Conservation (phyloP, 2,113 vertebrate species). For the Ctenodactylus gundi region DNA sequence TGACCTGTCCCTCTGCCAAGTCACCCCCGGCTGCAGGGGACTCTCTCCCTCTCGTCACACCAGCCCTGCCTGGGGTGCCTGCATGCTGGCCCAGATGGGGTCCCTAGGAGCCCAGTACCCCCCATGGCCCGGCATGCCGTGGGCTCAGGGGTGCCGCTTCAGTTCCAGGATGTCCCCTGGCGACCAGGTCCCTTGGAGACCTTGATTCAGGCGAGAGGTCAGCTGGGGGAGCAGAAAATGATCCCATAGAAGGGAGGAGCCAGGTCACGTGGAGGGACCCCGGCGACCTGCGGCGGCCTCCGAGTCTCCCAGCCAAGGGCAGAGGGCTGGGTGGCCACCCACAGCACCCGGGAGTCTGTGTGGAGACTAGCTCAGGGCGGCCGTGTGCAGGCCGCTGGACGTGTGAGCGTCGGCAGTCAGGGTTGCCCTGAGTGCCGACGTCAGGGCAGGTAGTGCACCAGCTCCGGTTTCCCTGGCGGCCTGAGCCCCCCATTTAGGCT, state of each 20-base stretch:
- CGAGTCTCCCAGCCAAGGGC: accelerated
- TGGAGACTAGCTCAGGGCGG: accelerated
- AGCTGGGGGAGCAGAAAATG: neutral
- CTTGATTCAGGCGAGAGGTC: neutral
- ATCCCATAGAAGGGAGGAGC: neutral
- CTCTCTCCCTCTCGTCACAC: neutral
- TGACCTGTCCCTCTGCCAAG: neutral
- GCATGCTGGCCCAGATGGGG: neutral
- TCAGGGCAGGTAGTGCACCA: too few relatives aligned
- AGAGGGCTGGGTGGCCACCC: accelerated
- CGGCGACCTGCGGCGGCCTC: too few relatives aligned
- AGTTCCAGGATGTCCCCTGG: neutral
- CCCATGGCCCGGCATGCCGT: accelerated
- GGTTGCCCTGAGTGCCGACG: accelerated
- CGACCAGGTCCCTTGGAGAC: neutral
- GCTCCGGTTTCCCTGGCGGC: too few relatives aligned
- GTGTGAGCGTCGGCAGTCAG: accelerated
- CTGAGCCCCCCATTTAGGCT: accelerated
- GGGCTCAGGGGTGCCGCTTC: accelerated
- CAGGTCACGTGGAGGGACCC: neutral
- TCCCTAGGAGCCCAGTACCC: accelerated
- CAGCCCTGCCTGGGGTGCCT: neutral
- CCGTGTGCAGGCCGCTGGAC: neutral
- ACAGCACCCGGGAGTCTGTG: accelerated
- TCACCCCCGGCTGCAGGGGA: neutral